Conservation (phyloP, 2,888 invertebrate genomes). For the Oxycera nigricornis region DNA sequence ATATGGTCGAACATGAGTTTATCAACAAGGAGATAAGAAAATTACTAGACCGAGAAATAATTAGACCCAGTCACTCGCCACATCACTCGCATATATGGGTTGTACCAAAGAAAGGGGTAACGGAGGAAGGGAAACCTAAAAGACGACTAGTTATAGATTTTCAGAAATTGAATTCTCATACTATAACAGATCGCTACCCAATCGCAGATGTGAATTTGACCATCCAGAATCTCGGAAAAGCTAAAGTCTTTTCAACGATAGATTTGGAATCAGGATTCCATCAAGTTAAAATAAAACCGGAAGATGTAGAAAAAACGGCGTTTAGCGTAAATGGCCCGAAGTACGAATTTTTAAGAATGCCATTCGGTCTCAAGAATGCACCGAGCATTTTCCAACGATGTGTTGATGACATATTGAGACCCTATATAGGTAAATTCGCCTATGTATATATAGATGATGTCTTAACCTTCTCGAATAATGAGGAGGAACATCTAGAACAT, state of each 20-base stretch:
- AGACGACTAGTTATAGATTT: neutral
- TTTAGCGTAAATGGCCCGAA: slow-evolving; percentile 22
- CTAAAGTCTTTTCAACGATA: neutral
- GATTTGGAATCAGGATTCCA: slow-evolving; percentile 26
- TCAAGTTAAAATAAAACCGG: neutral
- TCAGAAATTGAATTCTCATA: neutral
- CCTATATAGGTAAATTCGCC: slow-evolving; percentile 47
- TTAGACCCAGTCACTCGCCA: neutral
- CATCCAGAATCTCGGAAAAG: slow-evolving; percentile 17
- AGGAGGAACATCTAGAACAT: slow-evolving; percentile 38
- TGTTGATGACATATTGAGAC: slow-evolving; percentile 39
- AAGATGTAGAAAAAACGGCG: neutral
- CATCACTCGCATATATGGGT: slow-evolving; percentile 1
- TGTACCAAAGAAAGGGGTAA: neutral
- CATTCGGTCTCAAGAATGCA: slow-evolving; percentile 43
- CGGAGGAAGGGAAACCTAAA: neutral
- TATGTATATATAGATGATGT: slow-evolving; percentile 36
- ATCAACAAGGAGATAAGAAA: neutral
- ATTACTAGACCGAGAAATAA: neutral
- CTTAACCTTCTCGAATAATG: slow-evolving; percentile 48
- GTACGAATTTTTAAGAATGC: slow-evolving; percentile 38
- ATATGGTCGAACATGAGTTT: neutral
- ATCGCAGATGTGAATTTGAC: slow-evolving; percentile 2
- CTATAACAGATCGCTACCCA: slow-evolving; percentile 12
- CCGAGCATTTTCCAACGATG: slow-evolving; percentile 41